Evolutionary conservation across 1,140 invertebrate genomes (phyloP).

Genomic region (Drosophila simulans): DNA sequence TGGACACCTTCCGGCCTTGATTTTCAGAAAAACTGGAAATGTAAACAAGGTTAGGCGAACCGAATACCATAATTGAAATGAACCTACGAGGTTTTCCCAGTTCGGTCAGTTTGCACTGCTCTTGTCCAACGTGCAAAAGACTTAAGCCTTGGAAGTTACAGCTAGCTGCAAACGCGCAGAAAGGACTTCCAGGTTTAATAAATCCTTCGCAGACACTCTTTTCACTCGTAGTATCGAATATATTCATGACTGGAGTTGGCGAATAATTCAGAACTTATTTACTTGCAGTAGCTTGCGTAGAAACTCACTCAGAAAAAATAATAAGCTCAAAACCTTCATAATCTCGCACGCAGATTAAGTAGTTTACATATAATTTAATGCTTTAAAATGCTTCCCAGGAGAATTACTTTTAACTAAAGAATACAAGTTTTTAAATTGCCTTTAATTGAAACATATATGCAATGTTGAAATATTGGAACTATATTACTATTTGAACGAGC

Average conservation of each 20-base stretch:
- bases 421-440: too few species aligned
- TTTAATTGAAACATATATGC: too few species aligned
- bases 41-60: neutral
- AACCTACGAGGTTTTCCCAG: neutral
- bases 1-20: neutral
- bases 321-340: neutral
- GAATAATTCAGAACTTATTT: neutral
- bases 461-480: too few species aligned
- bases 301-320: neutral
- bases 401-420: too few species aligned
- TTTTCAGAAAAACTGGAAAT: neutral
- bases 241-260: neutral
- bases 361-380: neutral
- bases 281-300: too few species aligned
- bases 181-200: neutral
- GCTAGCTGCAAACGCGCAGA: neutral
- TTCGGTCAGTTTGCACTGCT: neutral
- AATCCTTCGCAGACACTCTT: neutral
- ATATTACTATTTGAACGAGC: too few species aligned
- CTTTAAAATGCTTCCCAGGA: too few species aligned
- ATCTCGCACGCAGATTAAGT: neutral
- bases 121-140: neutral
- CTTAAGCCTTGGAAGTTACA: neutral
- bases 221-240: neutral
- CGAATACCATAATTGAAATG: neutral